Evolutionary conservation across 2,888 invertebrate species (phyloP), one percentile per base, ranked within the genome.

Genomic region (Lamproptera curius): DNA sequence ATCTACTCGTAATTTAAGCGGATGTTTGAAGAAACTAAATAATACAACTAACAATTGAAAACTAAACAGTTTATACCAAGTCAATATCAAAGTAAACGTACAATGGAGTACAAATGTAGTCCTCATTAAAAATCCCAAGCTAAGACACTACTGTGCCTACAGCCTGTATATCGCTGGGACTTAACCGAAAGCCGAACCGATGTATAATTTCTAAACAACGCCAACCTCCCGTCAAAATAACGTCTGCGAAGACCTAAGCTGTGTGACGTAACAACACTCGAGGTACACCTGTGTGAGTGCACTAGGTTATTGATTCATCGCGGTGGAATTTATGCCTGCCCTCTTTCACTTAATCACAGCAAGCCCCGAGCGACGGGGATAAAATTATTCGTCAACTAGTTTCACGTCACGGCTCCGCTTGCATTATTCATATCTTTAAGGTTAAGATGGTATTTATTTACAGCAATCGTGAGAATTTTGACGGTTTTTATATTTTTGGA

Each of bases 231-330:
- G 81, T 83, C 84, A 85, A 84, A 86, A 84, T 83, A 85, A 67
- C 75, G 76, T 83, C 79, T 81, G 71, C 73, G 66, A 62, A 61
- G 58, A 59, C 55, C 56, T 52, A 54, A 54, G 56, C 56, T 72
- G 80, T 82, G 79, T 81, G 76, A 66, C 64, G 72, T 73, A 70
- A 67, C 63, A 59, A 68, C 67, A 67, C 67, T 54, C 54, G 41
- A n/a, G n/a, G n/a, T 65, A 55, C 58, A 58, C 54, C 58, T 62
- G 79, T 80, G 82, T 81, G 79, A 63, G 79, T 80, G 73, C 65
- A 70, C 65, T 73, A 67, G 76, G 76, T 83, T 86, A 86, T 86
- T 85, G 86, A 85, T 86, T 85, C 79, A 83, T 79, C 76, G 70
- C 70, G 64, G 69, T 73, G 67, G 74, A 76, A 81, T 80, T 82